phyloP scores from a whole-genome alignment of 2,888 invertebrate species.

The Spatulosminthurus flaviceps region DNA sequence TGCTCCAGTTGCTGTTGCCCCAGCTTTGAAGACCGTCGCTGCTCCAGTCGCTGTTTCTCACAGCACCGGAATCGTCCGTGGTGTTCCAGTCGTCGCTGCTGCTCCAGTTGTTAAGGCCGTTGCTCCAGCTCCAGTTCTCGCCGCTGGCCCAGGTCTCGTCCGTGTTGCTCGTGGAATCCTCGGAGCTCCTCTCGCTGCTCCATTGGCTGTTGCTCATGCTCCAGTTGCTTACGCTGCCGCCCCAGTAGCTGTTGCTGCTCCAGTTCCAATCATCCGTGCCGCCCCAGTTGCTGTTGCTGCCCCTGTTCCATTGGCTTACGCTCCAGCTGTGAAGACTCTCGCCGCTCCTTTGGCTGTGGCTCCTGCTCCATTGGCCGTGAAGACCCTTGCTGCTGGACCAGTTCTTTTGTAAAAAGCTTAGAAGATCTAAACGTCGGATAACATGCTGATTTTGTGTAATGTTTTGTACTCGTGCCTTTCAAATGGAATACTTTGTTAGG shows the following conservation, averaged over 20 bases:
- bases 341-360: neutral
- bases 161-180: neutral
- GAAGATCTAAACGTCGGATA: too few relatives aligned
- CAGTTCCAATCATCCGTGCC: neutral
- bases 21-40: neutral
- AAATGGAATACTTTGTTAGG: too few relatives aligned
- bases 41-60: neutral
- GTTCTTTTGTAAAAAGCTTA: too few relatives aligned
- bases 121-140: neutral
- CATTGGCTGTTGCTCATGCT: too few relatives aligned
- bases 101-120: neutral
- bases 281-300: constrained; percentile 6
- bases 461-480: too few relatives aligned
- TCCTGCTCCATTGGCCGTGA: neutral
- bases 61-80: constrained; percentile 11
- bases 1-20: neutral
- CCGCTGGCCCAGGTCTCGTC: neutral
- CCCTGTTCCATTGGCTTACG: neutral
- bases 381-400: neutral
- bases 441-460: too few relatives aligned
- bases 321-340: constrained; percentile 12
- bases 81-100: neutral
- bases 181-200: neutral
- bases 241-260: neutral
- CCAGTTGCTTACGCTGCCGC: too few relatives aligned